A percentile compares a stretch with the other conserved stretches of the same genome.
phyloP scores from a whole-genome alignment of 2,797 vertebrate genomes.

The Oreochromis grahami region DNA sequence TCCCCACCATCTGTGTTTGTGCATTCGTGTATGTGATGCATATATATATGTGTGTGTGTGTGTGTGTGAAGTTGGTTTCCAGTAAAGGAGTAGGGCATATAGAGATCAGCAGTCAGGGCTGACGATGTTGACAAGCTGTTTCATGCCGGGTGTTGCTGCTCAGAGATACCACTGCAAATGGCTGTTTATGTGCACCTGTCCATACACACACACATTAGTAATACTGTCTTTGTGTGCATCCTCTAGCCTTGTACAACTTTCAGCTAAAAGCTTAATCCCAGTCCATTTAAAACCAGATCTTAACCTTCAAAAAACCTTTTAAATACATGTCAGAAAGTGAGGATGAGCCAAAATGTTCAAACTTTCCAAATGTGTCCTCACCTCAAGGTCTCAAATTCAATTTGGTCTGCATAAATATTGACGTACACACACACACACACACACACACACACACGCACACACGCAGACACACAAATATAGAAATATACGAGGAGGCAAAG shows the following conservation, averaged over 20 bases:
- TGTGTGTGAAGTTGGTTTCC: not conserved
- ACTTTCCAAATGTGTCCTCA: not conserved
- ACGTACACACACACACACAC: not conserved
- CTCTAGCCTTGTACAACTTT: not conserved
- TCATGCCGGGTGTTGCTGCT: constrained; percentile 12
- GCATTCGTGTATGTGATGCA: not conserved
- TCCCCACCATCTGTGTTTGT: constrained; percentile 30
- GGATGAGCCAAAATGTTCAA: not conserved
- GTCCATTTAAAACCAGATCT: not conserved
- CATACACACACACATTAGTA: not conserved
- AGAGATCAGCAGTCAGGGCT: constrained; percentile 24
- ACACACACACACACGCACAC: not conserved
- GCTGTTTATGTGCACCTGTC: not conserved
- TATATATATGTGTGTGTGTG: not conserved
- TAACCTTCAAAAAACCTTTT: not conserved
- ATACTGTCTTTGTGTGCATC: not conserved
- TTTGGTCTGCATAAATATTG: not conserved
- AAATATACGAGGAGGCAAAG: not conserved
- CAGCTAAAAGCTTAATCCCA: not conserved
- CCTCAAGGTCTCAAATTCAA: not conserved
- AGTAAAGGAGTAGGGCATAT: not conserved
- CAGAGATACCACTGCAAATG: constrained; percentile 20
- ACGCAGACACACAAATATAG: not conserved
- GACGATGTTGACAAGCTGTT: constrained; percentile 30
- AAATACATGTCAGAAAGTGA: not conserved